phyloP scores from a whole-genome alignment of 1,140 invertebrate species.

The Sitodiplosis mosellana region DNA sequence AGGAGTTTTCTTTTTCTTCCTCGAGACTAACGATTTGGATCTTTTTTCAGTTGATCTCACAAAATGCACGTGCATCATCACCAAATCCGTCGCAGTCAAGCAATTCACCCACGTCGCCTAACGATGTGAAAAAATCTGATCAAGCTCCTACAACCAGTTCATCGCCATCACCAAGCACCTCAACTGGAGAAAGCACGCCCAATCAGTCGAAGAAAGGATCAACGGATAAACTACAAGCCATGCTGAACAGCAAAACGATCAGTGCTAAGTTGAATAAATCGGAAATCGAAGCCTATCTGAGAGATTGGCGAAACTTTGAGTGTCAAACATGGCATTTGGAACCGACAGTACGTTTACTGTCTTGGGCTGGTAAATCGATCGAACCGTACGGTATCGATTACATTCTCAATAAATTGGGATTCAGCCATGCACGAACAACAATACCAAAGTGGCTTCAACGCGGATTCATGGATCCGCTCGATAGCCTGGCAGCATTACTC shows the following conservation, averaged over 20 bases:
- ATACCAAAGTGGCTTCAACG: slow-evolving; percentile 99
- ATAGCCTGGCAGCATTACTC: slow-evolving; percentile 60
- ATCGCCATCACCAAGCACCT: not conserved
- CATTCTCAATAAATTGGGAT: slow-evolving; percentile 90
- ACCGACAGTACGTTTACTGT: slow-evolving; percentile 81
- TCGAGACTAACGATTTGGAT: too few relatives aligned
- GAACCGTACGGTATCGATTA: slow-evolving; percentile 96
- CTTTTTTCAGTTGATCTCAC: slow-evolving; percentile 5
- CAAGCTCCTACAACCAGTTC: too few relatives aligned
- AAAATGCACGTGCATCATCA: slow-evolving; percentile 18
- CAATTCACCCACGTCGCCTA: not conserved
- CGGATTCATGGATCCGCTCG: slow-evolving; percentile 89
- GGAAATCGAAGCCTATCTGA: slow-evolving; percentile 22
- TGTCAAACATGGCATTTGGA: slow-evolving; percentile 97
- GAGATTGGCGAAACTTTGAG: slow-evolving; percentile 78
- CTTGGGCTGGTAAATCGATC: slow-evolving; percentile 91
- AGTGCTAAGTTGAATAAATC: slow-evolving; percentile 2
- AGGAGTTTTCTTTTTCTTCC: too few relatives aligned
- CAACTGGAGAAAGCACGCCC: not conserved
- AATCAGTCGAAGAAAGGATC: not conserved
- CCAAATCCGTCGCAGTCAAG: slow-evolving; percentile 15
- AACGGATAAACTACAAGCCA: not conserved
- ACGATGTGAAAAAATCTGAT: too few relatives aligned
- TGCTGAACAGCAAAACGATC: not conserved
- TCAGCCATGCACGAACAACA: slow-evolving; percentile 88